Base-by-base conservation (phyloP, 2,797 vertebrate species). In the Tapirus indicus region DNA sequence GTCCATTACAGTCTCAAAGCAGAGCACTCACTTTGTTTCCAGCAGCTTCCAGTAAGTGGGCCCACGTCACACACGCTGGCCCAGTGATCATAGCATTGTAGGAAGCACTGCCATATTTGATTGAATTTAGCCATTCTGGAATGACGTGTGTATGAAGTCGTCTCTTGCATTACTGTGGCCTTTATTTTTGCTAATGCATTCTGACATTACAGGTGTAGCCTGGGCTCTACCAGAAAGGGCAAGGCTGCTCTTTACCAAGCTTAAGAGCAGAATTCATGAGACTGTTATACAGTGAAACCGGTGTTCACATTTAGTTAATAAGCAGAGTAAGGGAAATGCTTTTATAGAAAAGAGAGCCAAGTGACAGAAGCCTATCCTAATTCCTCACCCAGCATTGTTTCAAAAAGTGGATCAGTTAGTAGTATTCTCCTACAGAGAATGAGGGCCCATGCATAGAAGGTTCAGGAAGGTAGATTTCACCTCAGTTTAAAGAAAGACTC, bases 21-120 rank as follows among this genome's bases (percentile, higher is more conserved):
- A n/a, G 77, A 97, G 88, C 2, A 25, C 78, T 96, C 52, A 80
- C 88, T 89, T 77, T 77, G 60, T 84, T 95, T 97, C 95, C 97
- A 97, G 97, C 92, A n/a, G 94, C 93, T 98, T 98, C 97, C 97
- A 97, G 97, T 97, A 98, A 98, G 95, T 96, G 94, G 91, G 95
- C 88, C 92, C 96, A 87, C 82, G 78, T 98, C 97, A 96, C 96
- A 58, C 0, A 0, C 10, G 1, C 97, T 92, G 94, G 95, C 96
- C 89, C 54, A 8, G 78, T 62, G 85, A 96, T 74, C 52, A n/a
- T 7, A 92, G 87, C 23, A 2, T 62, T 97, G 98, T 85, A 92
- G 91, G 94, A 97, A 98, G 95, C 2, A 38, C 97, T 86, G 47
- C 88, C 97, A 83, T 92, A 84, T 98, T 98, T 97, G 97, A 97